Base-by-base conservation (phyloP, 2,888 invertebrate genomes). In the Lordiphosa andalusiaca region DNA sequence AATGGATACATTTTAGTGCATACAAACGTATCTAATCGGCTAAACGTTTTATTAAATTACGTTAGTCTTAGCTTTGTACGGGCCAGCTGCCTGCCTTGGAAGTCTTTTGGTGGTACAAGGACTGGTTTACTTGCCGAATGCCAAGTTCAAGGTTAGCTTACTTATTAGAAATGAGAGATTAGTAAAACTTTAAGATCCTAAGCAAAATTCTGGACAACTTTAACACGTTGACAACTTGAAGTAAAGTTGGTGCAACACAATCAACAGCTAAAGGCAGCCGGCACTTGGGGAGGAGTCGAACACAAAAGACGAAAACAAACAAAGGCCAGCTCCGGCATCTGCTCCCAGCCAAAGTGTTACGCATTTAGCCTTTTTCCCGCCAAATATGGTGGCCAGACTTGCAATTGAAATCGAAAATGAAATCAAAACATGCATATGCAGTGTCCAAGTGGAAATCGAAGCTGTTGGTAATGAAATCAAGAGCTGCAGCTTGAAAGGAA, bases 31-130 rank as follows among this genome's bases (percentile, higher is more conserved):
- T 87, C 86, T 86, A 86, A 86, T 86, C 86, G 86, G 55, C 73
- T 78, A 83, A 86, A 85, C 87, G 83, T 86, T 87, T 86, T 87
- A 86, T 86, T 86, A 86, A 86, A 87, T 86, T 86, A 86, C 87
- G 77, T 75, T 83, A 73, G 76, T 57, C 61, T 67, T 47, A 59
- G 73, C 77, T 62, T 68, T 56, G 63, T 51, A 53, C 58, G 37
- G 54, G 51, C 55, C 51, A 44, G 48, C 48, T 23, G 55, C 42
- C 53, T 51, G 42, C 52, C 55, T 54, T 46, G 42, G 41, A 72
- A 72, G 75, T 76, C 73, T 74, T 85, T 80, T 82, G 69, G 69
- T 69, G 67, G 70, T 51, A 55, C 74, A 55, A 52, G 56, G 67
- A 82, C 55, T 50, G 60, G 59, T 72, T 73, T 72, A 56, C 53